A percentile compares a stretch with the other conserved stretches of the same genome.
phyloP scores from a whole-genome alignment of 2,113 vertebrate genomes.

The Thamnaconus septentrionalis region DNA sequence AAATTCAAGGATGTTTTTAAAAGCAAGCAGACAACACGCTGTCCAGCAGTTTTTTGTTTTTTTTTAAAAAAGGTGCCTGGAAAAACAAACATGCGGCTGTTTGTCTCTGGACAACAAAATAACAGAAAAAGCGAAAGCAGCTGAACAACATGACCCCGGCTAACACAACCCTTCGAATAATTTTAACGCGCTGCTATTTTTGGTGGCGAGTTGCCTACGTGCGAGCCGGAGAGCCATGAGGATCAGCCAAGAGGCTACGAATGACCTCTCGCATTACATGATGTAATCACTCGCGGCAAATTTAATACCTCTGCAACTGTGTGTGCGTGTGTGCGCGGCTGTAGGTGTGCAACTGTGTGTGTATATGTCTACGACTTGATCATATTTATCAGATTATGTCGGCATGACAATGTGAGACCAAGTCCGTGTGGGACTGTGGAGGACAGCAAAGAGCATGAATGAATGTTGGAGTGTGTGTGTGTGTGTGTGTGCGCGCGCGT shows the following conservation, averaged over 20 bases:
- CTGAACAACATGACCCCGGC: neutral
- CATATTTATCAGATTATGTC: neutral
- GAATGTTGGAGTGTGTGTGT: conserved; percentile 1
- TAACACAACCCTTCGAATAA: neutral
- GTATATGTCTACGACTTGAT: neutral
- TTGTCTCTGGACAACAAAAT: no score
- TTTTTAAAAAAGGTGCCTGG: no score
- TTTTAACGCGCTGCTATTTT: neutral
- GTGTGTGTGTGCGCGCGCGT: neutral
- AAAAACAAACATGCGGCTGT: no score
- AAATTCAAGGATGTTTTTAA: no score
- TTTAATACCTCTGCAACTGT: neutral
- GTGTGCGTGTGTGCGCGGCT: neutral
- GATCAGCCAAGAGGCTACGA: neutral
- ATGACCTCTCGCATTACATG: neutral
- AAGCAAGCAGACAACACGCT: no score
- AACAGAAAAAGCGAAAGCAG: neutral
- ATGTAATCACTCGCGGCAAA: neutral
- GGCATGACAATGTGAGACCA: neutral
- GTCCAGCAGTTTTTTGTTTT: no score
- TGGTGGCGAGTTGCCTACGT: neutral
- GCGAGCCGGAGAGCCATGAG: neutral
- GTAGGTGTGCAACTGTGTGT: neutral
- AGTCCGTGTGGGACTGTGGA: neutral
- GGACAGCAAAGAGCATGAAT: neutral